phyloP scores from a whole-genome alignment of 2,797 vertebrate species.

The Diglossa cyanea region DNA sequence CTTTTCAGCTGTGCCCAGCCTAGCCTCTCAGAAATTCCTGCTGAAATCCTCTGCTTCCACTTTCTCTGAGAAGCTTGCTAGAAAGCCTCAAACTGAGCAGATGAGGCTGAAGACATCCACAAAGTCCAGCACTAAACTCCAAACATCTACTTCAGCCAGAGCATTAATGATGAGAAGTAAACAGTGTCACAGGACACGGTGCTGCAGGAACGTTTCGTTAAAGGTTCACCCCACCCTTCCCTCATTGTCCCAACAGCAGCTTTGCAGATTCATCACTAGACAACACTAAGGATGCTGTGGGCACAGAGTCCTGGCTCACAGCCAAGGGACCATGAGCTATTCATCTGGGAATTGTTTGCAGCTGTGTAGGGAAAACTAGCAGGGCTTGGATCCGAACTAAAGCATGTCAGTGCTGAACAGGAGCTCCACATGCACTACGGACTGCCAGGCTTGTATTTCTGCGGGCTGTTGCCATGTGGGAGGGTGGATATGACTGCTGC shows the following conservation, averaged over 20 bases:
- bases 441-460: background rate
- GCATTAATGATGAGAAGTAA: background rate
- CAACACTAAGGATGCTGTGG: rapidly evolving
- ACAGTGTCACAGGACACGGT: background rate
- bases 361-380: background rate
- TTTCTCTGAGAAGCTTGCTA: background rate
- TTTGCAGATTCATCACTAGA: background rate
- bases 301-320: background rate
- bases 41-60: background rate
- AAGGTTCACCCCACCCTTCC: background rate
- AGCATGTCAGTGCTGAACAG: background rate
- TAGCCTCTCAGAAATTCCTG: background rate
- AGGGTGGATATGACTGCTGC: background rate
- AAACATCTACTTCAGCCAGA: background rate
- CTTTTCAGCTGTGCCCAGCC: background rate
- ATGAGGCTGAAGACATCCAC: background rate
- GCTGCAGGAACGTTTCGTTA: too few species aligned
- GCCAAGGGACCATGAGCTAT: background rate
- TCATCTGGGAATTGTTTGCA: background rate
- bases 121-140: background rate
- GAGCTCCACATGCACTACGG: background rate
- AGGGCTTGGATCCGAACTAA: background rate
- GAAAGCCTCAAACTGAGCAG: background rate
- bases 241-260: rapidly evolving
- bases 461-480: rapidly evolving